Evolutionary conservation across 1,140 invertebrate genomes (phyloP).

Genomic region (Chironomus striatipennis): DNA sequence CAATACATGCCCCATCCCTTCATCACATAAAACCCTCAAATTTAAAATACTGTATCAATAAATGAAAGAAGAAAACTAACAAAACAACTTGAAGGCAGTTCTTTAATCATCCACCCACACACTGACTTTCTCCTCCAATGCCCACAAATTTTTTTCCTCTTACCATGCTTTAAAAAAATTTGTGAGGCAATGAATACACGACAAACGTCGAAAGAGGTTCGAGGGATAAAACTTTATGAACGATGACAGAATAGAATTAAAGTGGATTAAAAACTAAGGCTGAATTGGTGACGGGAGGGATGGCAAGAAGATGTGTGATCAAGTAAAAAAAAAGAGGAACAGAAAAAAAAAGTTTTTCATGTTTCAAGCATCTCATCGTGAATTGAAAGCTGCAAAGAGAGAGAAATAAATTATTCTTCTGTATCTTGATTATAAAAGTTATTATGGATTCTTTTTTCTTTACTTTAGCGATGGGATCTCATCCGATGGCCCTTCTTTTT

Average conservation of each 20-base stretch:
- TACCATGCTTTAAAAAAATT: too few species aligned
- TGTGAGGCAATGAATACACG: too few species aligned
- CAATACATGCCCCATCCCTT: too few species aligned
- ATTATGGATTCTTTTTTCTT: neutral
- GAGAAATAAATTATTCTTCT: neutral
- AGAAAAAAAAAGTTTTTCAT: neutral
- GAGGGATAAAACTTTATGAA: slow-evolving; percentile 18
- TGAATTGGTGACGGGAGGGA: neutral
- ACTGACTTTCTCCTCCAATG: neutral
- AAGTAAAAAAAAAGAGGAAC: neutral
- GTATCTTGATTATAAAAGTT: neutral
- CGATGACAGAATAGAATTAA: slow-evolving; percentile 22
- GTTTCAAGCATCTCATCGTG: neutral
- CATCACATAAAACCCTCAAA: too few species aligned
- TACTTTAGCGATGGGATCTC: neutral
- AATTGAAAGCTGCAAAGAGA: neutral
- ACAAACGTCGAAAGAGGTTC: too few species aligned
- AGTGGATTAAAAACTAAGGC: slow-evolving; percentile 16
- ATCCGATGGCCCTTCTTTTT: neutral
- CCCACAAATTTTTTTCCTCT: neutral
- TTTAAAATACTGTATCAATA: too few species aligned
- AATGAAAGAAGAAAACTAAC: too few species aligned
- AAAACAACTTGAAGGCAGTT: too few species aligned
- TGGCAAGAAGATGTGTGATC: neutral
- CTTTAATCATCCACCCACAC: neutral